Conservation (phyloP, 2,888 invertebrate genomes). For the Cancer borealis region DNA sequence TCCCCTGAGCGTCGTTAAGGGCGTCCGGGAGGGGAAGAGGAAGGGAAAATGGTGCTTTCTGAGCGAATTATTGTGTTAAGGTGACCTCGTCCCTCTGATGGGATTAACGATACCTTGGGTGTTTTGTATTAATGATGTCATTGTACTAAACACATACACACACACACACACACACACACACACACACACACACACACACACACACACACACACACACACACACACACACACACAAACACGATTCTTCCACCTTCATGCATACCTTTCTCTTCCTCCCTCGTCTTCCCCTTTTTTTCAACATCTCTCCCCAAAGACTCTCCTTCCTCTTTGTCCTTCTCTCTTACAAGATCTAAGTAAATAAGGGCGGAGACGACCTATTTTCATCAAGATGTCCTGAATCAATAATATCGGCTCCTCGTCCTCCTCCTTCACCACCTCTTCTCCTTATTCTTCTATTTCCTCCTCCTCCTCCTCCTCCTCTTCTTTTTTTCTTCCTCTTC, state of each 20-base stretch:
- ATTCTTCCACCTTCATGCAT: neutral
- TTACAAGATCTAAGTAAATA: conserved; percentile 8
- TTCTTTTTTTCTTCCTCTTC: neutral
- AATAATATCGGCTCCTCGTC: neutral
- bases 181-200: neutral
- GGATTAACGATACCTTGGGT: conserved; percentile 15
- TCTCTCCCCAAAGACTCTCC: neutral
- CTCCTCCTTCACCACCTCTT: neutral
- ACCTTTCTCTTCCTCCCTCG: neutral
- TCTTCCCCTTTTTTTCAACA: neutral
- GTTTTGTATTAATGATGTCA: neutral
- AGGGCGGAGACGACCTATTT: neutral
- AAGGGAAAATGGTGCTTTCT: neutral
- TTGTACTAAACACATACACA: neutral
- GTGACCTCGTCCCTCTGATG: neutral
- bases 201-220: neutral
- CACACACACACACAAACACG: neutral
- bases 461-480: neutral
- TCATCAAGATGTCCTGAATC: neutral
- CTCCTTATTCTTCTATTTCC: neutral
- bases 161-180: neutral
- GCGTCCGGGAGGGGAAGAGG: neutral
- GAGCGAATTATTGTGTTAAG: neutral
- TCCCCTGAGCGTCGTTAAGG: neutral
- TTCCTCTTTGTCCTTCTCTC: neutral